Evolutionary conservation across 2,797 vertebrate genomes (phyloP), one percentile per base, ranked within the genome.

Genomic region (Muraenolepis orangiensis): DNA sequence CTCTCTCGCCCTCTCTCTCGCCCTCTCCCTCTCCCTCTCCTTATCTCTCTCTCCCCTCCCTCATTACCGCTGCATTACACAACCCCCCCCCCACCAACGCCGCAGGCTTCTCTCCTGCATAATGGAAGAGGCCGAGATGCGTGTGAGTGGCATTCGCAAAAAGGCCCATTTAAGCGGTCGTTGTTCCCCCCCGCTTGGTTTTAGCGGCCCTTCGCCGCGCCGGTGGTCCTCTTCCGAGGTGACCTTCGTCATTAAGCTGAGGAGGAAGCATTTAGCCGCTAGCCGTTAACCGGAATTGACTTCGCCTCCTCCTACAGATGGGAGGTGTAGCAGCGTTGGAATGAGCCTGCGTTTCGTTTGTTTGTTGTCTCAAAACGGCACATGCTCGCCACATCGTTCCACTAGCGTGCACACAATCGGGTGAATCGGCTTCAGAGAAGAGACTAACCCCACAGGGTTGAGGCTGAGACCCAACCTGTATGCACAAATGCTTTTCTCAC

Each of bases 71-170:
- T 7, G 61, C 83, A 72, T 74, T 76, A 72, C 76, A 69, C 74
- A 78, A 73, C 80, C 76, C 71, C 80, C 76, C 71, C 77, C 75
- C 69, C 80, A 84, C 76, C 77, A n/a, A 1, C 18, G 85, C 84
- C 84, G 82, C 81, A 69, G 85, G 80, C 86, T 80, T 82, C 69
- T 76, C 83, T 87, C 77, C 74, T 91, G 81, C 86, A 92, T 90
- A 87, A 91, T 91, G 89, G 84, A 92, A 91, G 84, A 90, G 83
- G 70, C 84, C 70, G 78, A 87, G 85, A 89, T 86, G 83, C 72
- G 18, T n/a, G n/a, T n/a, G 82, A 82, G 79, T 90, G 87, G 86
- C 88, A 91, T 92, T 91, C 89, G 77, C 84, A 85, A 89, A n/a
- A 87, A 83, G 80, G 84, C 79, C 78, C 40, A 82, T 79, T 83